These are phyloP conservation scores for Scelioninae gen. 2 DNA, from an alignment of 2,888 invertebrate genomes.

Conservation along the genomic window DNA sequence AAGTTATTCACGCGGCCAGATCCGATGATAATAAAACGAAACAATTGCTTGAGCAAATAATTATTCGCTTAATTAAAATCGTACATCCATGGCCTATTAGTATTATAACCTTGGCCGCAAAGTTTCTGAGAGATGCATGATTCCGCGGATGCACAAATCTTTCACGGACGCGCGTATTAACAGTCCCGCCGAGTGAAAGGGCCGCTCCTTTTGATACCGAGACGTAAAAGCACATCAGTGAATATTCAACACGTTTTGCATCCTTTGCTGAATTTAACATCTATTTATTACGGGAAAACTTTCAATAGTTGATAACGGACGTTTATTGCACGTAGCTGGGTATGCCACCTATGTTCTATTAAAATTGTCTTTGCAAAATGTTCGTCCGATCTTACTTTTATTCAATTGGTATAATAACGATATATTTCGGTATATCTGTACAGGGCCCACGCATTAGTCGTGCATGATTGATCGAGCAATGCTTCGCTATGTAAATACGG, in stretches of 20 bases:
- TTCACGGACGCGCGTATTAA: slow-evolving; percentile 60
- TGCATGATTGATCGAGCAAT: too few relatives aligned
- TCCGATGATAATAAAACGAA: slow-evolving; percentile 16
- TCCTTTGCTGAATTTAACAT: slow-evolving; percentile 12
- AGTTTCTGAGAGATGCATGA: slow-evolving; percentile 54
- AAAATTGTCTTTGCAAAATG: too few relatives aligned
- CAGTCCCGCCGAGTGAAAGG: slow-evolving; percentile 53
- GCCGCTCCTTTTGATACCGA: slow-evolving; percentile 46
- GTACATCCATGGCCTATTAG: slow-evolving; percentile 47
- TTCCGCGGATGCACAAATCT: slow-evolving; percentile 62
- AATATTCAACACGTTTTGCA: slow-evolving; percentile 25
- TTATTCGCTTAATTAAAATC: slow-evolving; percentile 27
- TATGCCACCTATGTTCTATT: too few relatives aligned
- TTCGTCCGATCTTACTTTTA: too few relatives aligned
- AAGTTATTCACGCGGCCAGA: too few relatives aligned
- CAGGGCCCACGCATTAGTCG: too few relatives aligned
- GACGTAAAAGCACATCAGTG: slow-evolving; percentile 26
- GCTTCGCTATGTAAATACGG: too few relatives aligned
- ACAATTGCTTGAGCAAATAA: slow-evolving; percentile 13
- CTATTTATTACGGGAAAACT: slow-evolving; percentile 23
- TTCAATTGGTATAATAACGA: too few relatives aligned
- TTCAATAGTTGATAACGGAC: slow-evolving; percentile 15
- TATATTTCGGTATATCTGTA: too few relatives aligned
- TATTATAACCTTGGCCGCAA: slow-evolving; percentile 67
- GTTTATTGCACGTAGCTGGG: slow-evolving; percentile 1